Base-by-base conservation (phyloP, 2,888 invertebrate genomes). In the Trissonchulus sp. region DNA sequence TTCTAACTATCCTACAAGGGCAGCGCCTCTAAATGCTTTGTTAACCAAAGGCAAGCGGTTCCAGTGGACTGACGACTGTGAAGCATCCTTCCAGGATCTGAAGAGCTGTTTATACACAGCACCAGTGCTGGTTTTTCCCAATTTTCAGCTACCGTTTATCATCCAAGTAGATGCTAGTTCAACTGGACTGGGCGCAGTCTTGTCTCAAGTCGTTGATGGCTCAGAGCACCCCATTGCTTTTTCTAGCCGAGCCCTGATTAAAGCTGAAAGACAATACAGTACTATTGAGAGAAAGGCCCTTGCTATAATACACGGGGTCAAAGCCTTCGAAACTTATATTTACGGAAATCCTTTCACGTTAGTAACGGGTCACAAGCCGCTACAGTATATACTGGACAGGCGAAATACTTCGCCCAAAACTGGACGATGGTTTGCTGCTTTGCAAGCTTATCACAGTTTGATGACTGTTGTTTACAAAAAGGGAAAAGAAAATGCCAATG, bases 221-320 rank as follows among this genome's bases (percentile, higher is more conserved):
- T 34, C 36, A 15, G 72, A 73, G 30, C 63, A 68, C 8, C 74
- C 73, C 0, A 74, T 78, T 0, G 77, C 76, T 35, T 78, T 73
- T 68, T 69, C 78, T 8, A 78, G 72, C 30, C 23, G 65, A 23
- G 15, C 68, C 28, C 60, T 78, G 2, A 62, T 30, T 8, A 3
- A 23, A 31, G 68, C 75, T 33, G 72, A 78, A 37, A 38, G 23
- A 30, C 78, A 78, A 31, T 78, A 78, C 37, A 72, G 63, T 0
- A 73, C 76, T 0, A 77, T 74, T 0, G 72, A 78, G 35, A 30
- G 73, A 69, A 75, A 78, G 71, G 72, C 74, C 15, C 48, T 78
- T 8, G 76, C 77, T 31, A 75, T 77, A 1, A 73, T 76, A n/a
- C 78, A 76, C 76, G 77, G 77, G 0, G 18, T 78, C 1, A 36